These are phyloP conservation scores for Elgaria multicarinata DNA, from an alignment of 2,113 vertebrate genomes.

Conservation along the genomic window DNA sequence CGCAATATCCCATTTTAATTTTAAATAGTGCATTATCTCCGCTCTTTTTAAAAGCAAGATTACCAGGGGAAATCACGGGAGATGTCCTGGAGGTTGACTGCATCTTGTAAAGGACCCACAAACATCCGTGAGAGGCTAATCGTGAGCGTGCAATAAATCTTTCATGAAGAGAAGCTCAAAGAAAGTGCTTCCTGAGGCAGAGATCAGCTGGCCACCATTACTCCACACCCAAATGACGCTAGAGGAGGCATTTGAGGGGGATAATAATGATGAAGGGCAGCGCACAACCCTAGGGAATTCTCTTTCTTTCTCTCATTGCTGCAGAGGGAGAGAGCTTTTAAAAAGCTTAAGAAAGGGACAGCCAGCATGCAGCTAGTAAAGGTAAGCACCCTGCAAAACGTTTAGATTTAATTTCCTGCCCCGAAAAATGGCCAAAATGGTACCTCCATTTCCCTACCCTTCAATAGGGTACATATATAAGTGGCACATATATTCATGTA, in stretches of 20 bases:
- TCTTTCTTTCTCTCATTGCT: background rate
- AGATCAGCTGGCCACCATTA: background rate
- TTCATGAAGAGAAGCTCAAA: too few species aligned
- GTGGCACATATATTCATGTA: background rate
- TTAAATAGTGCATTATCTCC: too few species aligned
- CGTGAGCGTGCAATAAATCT: too few species aligned
- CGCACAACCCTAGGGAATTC: background rate
- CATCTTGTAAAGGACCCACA: too few species aligned
- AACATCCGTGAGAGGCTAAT: too few species aligned
- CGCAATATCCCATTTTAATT: too few species aligned
- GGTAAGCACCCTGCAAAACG: background rate
- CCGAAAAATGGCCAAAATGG: background rate
- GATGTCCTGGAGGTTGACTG: too few species aligned
- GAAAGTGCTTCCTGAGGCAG: too few species aligned
- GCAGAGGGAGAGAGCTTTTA: background rate
- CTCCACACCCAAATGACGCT: background rate
- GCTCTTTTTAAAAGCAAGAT: too few species aligned
- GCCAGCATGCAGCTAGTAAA: accelerated
- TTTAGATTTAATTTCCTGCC: too few species aligned
- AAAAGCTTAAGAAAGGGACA: background rate
- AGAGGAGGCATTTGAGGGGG: background rate
- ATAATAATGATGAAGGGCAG: background rate
- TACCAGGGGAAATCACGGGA: too few species aligned
- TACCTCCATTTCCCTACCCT: background rate
- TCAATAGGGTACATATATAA: background rate